These are phyloP conservation scores for Alosa sapidissima DNA, from an alignment of 2,797 vertebrate species.

Conservation along the genomic window DNA sequence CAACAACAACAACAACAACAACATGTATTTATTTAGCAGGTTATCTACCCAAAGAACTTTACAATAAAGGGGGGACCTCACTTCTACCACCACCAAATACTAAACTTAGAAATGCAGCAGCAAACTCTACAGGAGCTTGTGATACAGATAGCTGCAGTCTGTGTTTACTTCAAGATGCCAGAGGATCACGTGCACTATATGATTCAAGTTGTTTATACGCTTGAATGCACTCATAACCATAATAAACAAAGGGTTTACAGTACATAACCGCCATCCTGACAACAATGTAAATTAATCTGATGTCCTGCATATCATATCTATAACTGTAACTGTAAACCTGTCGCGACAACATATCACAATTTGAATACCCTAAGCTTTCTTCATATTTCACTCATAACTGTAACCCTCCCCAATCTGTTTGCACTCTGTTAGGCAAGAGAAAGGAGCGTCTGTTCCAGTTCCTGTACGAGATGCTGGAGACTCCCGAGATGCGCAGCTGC, in stretches of 20 bases:
- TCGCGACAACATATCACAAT: not conserved
- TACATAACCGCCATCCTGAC: not conserved
- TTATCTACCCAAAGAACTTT: too few species aligned
- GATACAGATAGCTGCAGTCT: not conserved
- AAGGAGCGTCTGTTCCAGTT: conserved; percentile 83
- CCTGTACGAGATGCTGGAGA: conserved; percentile 83
- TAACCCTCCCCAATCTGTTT: not conserved
- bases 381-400: not conserved
- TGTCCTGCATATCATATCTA: not conserved
- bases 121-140: not conserved
- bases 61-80: too few species aligned
- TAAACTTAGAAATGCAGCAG: not conserved
- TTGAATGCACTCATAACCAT: not conserved
- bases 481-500: conserved; percentile 79
- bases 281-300: not conserved
- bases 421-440: conserved; percentile 70
- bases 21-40: too few species aligned
- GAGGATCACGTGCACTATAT: not conserved
- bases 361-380: not conserved
- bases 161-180: not conserved
- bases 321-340: not conserved
- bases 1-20: too few species aligned
- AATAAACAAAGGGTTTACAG: not conserved
- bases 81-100: too few species aligned
- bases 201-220: not conserved